Base-by-base conservation (phyloP, 2,113 vertebrate species). In the Scatophagus argus region DNA sequence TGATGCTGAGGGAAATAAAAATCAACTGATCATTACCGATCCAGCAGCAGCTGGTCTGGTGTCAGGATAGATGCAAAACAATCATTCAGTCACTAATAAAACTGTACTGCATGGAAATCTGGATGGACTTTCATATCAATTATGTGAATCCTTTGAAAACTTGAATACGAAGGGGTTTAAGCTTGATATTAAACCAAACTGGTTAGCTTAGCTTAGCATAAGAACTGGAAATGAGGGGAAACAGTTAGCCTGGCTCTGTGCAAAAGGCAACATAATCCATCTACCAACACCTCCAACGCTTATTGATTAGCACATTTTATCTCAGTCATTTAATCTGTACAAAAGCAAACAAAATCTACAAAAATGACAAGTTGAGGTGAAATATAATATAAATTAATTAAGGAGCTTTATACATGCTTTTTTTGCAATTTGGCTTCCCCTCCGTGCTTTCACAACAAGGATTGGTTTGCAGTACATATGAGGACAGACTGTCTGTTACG, bases 1-100 rank as follows among this genome's bases (percentile, higher is more conserved):
- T 64, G 63, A 73, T 71, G 76, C 67, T 46, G n/a, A 63, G 81
- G 81, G 66, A 81, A 85, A 84, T 82, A 81, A 87, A 81, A 68
- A 68, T 62, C 64, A 68, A 44, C 68, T 70, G 60, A 85, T 81
- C 58, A 31, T 34, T 77, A 66, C 54, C 72, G 59, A 81, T 47
- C 31, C 59, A 46, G 44, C 41, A 74, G 71, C 74, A 81, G 65
- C 64, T 81, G 61, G 51, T 82, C 64, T 46, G 46, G 29, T 67
- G 12, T 65, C 54, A 55, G 44, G 49, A 64, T 13, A 61, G 21
- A 51, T 38, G 23, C 17, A 49, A 47, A 38, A 31, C 23, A 59
- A 47, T 21, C 0, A 17, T 17, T 66, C 13, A 23, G 10, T 27
- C 34, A 8, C 4, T 49, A 49, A 34, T 47, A 10, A 65, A 34